A percentile compares a stretch with the other conserved stretches of the same genome.
These are phyloP conservation scores for Scaptomyza pallida DNA, from an alignment of 1,140 invertebrate genomes.

Conservation along the genomic window DNA sequence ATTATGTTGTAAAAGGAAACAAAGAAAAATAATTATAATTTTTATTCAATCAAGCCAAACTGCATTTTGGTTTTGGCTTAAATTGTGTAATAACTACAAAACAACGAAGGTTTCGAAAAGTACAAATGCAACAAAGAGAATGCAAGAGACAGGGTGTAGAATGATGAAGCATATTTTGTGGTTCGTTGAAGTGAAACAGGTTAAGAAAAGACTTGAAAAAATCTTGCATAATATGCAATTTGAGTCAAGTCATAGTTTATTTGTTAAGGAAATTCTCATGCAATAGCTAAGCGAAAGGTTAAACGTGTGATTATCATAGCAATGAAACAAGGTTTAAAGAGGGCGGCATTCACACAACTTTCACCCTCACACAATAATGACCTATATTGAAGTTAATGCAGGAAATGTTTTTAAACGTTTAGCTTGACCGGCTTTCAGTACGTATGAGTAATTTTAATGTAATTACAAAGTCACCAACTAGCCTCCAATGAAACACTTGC, in stretches of 20 bases:
- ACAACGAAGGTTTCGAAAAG: constrained; percentile 55
- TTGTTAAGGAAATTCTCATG: constrained; percentile 50
- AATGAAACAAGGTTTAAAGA: constrained; percentile 8
- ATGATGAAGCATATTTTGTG: constrained; percentile 65
- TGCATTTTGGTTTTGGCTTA: constrained; percentile 43
- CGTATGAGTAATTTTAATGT: constrained; percentile 78
- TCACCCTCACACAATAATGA: constrained; percentile 71
- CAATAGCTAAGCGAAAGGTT: constrained; percentile 12
- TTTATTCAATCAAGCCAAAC: background rate
- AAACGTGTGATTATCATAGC: constrained; percentile 4
- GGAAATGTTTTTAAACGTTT: constrained; percentile 48
- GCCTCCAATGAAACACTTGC: constrained; percentile 55
- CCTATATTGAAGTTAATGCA: constrained; percentile 63
- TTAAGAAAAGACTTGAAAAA: background rate
- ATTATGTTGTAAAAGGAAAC: constrained; percentile 38
- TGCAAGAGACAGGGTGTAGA: constrained; percentile 21
- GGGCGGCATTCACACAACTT: constrained; percentile 51
- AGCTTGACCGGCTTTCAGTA: constrained; percentile 39
- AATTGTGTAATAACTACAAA: constrained; percentile 60
- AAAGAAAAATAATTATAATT: constrained; percentile 12
- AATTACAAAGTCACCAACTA: constrained; percentile 75
- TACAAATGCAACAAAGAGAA: constrained; percentile 27
- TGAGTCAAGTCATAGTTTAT: constrained; percentile 57
- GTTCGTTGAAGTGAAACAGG: constrained; percentile 6
- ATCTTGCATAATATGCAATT: constrained; percentile 63